Evolutionary conservation across 2,888 invertebrate genomes (phyloP), one percentile per base, ranked within the genome.

Genomic region (Aelia acuminata): DNA sequence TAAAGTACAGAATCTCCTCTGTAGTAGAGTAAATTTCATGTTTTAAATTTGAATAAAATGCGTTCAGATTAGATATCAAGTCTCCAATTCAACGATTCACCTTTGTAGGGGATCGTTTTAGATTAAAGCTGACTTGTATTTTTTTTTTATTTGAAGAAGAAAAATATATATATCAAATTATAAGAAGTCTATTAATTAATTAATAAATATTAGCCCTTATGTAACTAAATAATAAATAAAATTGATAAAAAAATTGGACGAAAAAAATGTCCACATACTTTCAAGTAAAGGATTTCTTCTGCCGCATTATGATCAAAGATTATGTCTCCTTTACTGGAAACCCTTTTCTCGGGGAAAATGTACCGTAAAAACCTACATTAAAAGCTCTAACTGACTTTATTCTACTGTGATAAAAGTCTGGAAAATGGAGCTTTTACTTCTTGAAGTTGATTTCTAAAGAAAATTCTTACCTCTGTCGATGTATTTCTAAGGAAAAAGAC

Each of bases 391-490:
- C 57, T 57, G 57, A 57, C 26, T 57, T 57, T 26, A 57, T 57
- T 57, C 57, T 26, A 3, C 15, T n/a, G 13, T 15, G 57, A 57
- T 57, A 57, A 57, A 57, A 26, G 57, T 31, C 26, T 20, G 57
- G 57, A 57, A 57, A 57, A 57, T 57, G 57, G 57, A 15, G 57
- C 57, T 57, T 57, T 57, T 57, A 57, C 57, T 57, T 57, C 26
- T 57, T 57, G 13, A 57, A 26, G 4, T 57, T 57, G 15, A 26
- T 57, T 57, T 57, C 26, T 57, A 57, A n/a, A 26, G 26, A 49
- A 13, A 26, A 4, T 57, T 15, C 26, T 26, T 31, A 26, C 15
- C 57, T 57, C 57, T 57, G 26, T 31, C 15, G 15, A 26, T 11
- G 13, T 26, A 3, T 26, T 26, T 26, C 15, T 10, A 13, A 13